Percentiles rank a stretch among this genome's conserved stretches.
Conservation (phyloP, 2,113 vertebrate genomes). For the Daubentonia madagascariensis region DNA sequence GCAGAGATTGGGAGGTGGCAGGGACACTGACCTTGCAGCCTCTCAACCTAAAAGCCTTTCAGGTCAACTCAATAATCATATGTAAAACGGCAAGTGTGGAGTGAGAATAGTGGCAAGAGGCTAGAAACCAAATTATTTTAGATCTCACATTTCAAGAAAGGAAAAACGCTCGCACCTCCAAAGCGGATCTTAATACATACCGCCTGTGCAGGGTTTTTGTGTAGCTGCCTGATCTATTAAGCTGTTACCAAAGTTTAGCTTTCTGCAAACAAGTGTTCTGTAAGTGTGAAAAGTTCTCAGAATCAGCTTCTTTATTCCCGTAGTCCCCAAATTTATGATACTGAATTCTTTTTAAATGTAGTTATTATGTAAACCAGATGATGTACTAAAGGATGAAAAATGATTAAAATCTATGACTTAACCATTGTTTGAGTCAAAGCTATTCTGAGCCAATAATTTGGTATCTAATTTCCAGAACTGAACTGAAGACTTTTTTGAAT, state of each 20-base stretch:
- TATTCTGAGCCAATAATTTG: not conserved
- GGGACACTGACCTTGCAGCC: conserved; percentile 83
- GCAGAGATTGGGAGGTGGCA: conserved; percentile 78
- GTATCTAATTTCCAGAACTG: not conserved
- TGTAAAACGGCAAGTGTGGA: conserved; percentile 82
- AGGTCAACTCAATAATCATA: conserved; percentile 83
- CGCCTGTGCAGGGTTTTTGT: conserved; percentile 55
- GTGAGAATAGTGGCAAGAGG: conserved; percentile 70
- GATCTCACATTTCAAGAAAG: conserved; percentile 79
- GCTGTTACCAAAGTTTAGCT: conserved; percentile 45
- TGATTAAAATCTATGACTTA: not conserved
- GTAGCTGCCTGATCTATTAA: conserved; percentile 21
- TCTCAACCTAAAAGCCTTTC: conserved; percentile 76
- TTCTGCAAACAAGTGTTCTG: conserved; percentile 49
- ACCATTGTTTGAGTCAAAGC: not conserved
- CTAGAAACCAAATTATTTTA: conserved; percentile 78
- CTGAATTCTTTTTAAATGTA: not conserved
- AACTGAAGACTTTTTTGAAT: not conserved
- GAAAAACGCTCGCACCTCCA: conserved; percentile 16
- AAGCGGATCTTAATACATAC: conserved; percentile 68
- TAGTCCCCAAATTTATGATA: not conserved
- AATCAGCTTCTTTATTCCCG: not conserved
- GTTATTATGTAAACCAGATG: not conserved
- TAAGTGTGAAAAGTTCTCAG: not conserved
- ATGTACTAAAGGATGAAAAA: not conserved